Conservation (phyloP, 2,797 vertebrate genomes). For the Pterois miles region DNA sequence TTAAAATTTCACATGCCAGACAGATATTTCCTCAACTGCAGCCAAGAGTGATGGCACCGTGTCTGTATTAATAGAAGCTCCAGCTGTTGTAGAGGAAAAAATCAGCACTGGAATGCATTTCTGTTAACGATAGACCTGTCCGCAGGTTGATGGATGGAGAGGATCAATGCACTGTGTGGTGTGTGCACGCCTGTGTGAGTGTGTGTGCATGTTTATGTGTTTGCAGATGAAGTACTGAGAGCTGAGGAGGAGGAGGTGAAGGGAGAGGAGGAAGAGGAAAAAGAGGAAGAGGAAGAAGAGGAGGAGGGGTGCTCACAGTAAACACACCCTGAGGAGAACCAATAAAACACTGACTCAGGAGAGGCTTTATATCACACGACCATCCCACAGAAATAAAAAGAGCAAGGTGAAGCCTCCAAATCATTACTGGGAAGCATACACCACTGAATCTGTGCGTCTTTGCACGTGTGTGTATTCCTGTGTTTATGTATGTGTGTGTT, state of each 20-base stretch:
- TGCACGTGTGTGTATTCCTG: background rate
- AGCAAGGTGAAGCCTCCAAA: slow-evolving; percentile 77
- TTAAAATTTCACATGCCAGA: slow-evolving; percentile 60
- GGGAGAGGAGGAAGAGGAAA: slow-evolving; percentile 22
- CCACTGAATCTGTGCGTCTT: slow-evolving; percentile 6
- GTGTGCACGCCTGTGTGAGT: background rate
- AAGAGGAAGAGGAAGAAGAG: slow-evolving; percentile 25
- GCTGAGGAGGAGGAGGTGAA: slow-evolving; percentile 16
- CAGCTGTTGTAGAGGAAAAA: slow-evolving; percentile 64
- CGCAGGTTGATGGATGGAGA: slow-evolving; percentile 72
- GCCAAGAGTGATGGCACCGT: slow-evolving; percentile 57
- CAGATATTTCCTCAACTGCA: slow-evolving; percentile 54
- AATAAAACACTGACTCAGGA: slow-evolving; percentile 81
- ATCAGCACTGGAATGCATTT: slow-evolving; percentile 70
- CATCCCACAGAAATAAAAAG: slow-evolving; percentile 69
- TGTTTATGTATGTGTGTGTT: background rate
- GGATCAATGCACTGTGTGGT: slow-evolving; percentile 68
- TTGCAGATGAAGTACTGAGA: slow-evolving; percentile 69
- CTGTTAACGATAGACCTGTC: slow-evolving; percentile 71
- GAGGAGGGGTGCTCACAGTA: slow-evolving; percentile 65
- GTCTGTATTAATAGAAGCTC: slow-evolving; percentile 61
- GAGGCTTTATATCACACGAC: slow-evolving; percentile 79
- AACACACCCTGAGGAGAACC: slow-evolving; percentile 74
- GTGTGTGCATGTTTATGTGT: slow-evolving; percentile 67
- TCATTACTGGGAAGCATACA: slow-evolving; percentile 51